These are phyloP conservation scores for Eupleurogrammus muticus DNA, from an alignment of 2,797 vertebrate species.

Conservation along the genomic window DNA sequence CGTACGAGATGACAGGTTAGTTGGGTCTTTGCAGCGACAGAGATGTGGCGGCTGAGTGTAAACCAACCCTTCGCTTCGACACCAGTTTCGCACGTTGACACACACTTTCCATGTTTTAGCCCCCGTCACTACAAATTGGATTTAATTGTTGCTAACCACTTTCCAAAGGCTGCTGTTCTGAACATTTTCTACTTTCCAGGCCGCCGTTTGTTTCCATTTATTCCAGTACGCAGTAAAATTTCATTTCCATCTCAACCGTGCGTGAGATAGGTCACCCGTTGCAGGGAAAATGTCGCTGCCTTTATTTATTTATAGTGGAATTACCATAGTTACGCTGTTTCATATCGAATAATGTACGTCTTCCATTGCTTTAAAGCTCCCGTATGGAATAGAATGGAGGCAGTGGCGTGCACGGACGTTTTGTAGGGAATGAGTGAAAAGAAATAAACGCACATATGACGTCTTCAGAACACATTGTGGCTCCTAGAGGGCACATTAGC, in stretches of 20 bases:
- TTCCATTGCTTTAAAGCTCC: background rate
- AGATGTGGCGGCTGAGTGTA: conserved; percentile 54
- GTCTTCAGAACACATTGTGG: too few relatives aligned
- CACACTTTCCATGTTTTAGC: conserved; percentile 22
- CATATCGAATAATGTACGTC: background rate
- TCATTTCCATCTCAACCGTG: background rate
- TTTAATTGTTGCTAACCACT: background rate
- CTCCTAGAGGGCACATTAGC: too few relatives aligned
- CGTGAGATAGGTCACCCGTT: background rate
- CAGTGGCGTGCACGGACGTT: too few relatives aligned
- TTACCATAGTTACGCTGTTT: background rate
- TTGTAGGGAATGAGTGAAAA: too few relatives aligned
- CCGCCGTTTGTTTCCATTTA: conserved; percentile 2
- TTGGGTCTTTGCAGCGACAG: too few relatives aligned
- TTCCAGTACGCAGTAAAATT: background rate
- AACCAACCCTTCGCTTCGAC: conserved; percentile 38
- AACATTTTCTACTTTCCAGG: background rate
- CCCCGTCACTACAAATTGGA: conserved; percentile 16
- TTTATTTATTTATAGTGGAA: background rate
- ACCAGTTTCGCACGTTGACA: conserved; percentile 2
- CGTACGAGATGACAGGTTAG: background rate
- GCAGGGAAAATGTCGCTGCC: background rate
- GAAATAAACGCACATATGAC: too few relatives aligned
- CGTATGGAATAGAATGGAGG: too few relatives aligned
- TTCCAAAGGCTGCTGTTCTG: background rate